Percentiles rank a stretch among this genome's conserved stretches.
Evolutionary conservation across 2,888 invertebrate genomes (phyloP).

Genomic region (Drosophila longiperda): DNA sequence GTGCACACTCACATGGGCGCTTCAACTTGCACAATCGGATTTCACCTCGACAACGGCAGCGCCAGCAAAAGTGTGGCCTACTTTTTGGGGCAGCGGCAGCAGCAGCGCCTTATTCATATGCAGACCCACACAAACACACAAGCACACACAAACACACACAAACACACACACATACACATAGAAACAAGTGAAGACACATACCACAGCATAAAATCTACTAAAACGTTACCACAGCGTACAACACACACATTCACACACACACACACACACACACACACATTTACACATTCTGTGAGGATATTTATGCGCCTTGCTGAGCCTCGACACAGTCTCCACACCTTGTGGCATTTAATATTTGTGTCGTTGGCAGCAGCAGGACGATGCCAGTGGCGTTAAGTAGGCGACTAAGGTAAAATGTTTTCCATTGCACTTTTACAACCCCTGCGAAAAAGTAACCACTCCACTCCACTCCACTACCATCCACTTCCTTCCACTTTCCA

Average conservation of each 20-base stretch:
- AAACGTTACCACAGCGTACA: conserved; percentile 62
- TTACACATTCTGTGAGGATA: conserved; percentile 40
- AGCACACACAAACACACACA: conserved; percentile 9
- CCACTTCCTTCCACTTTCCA: neutral
- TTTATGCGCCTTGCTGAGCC: conserved; percentile 70
- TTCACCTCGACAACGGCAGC: conserved; percentile 50
- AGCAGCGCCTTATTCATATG: conserved; percentile 30
- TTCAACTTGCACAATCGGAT: conserved; percentile 34
- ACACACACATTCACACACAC: conserved; percentile 10
- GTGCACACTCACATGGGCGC: conserved; percentile 4
- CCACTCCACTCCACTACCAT: neutral
- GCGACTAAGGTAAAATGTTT: conserved; percentile 67
- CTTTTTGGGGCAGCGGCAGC: conserved; percentile 48
- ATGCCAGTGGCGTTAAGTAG: conserved; percentile 63
- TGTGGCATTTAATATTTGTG: conserved; percentile 80
- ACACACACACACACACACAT: conserved; percentile 19
- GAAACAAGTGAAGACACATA: conserved; percentile 44
- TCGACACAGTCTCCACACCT: conserved; percentile 72
- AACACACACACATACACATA: conserved; percentile 6
- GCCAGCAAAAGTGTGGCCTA: conserved; percentile 72
- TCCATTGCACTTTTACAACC: conserved; percentile 57
- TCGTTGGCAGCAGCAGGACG: conserved; percentile 34
- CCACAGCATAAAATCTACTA: conserved; percentile 72
- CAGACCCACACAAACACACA: conserved; percentile 18
- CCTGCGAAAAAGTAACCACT: neutral